Conservation (phyloP, 2,888 invertebrate genomes). For the Petrolisthes manimaculis region DNA sequence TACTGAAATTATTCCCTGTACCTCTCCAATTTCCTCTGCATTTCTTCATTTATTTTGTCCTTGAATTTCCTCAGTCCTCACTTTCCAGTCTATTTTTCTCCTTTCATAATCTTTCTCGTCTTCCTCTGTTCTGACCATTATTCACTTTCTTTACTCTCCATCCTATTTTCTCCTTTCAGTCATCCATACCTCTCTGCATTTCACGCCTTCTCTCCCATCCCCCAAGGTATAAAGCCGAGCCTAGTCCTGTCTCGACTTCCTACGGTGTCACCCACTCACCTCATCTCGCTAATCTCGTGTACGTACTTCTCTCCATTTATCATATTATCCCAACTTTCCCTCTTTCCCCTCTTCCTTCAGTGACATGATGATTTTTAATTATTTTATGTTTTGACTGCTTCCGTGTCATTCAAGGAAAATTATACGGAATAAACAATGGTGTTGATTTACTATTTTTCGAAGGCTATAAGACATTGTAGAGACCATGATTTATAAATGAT, state of each 20-base stretch:
- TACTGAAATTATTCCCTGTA: no score
- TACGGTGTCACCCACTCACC: background rate
- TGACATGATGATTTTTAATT: no score
- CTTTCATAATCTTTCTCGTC: constrained; percentile 7
- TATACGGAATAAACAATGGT: no score
- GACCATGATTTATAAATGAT: no score
- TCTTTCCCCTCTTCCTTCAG: background rate
- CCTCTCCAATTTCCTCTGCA: background rate
- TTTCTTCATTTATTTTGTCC: background rate
- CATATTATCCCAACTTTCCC: background rate
- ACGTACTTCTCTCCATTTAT: background rate
- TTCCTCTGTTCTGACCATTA: background rate
- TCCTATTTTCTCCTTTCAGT: background rate
- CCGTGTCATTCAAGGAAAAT: no score
- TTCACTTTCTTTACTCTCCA: background rate
- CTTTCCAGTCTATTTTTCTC: background rate
- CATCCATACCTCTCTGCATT: background rate
- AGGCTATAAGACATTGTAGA: no score
- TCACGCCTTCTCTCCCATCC: background rate
- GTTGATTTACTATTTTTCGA: no score
- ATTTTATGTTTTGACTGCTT: no score
- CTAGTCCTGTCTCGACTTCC: no score
- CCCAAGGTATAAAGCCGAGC: no score
- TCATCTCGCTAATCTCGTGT: background rate
- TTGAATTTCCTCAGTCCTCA: background rate